Evolutionary conservation across 2,888 invertebrate species (phyloP).

Genomic region (Euplexia lucipara): DNA sequence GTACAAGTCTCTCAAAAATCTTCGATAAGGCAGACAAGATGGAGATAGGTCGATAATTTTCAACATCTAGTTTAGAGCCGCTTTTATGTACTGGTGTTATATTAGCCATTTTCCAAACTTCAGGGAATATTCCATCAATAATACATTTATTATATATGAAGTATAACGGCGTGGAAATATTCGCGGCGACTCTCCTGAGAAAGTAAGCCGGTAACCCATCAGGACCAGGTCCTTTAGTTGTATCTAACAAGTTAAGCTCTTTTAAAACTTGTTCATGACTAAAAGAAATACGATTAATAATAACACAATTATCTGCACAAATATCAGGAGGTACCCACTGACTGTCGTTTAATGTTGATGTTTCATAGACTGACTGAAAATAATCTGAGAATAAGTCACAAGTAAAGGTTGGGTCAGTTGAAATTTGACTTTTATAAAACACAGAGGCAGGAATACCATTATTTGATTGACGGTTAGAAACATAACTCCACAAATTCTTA

Average conservation of each 20-base stretch:
- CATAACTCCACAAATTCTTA: background rate
- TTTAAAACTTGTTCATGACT: conserved; percentile 2
- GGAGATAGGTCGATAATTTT: no score
- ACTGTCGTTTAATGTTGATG: background rate
- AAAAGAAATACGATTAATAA: background rate
- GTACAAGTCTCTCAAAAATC: no score
- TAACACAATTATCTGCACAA: background rate
- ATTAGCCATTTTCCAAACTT: no score
- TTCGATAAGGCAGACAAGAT: no score
- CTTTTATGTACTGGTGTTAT: no score
- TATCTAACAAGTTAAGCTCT: background rate
- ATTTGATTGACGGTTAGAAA: background rate
- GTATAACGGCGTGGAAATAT: no score
- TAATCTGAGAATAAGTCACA: conserved; percentile 1
- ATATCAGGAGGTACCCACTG: background rate
- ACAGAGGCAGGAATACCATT: background rate
- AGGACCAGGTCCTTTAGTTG: no score
- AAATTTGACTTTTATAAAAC: conserved; percentile 1
- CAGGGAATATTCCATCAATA: no score
- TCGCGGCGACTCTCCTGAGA: no score
- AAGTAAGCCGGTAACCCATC: no score
- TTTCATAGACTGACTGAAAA: conserved; percentile 2
- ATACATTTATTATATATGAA: no score
- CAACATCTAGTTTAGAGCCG: no score
- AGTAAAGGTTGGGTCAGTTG: background rate